Evolutionary conservation across 2,113 vertebrate species (phyloP).

Genomic region (Corydoras maculifer): DNA sequence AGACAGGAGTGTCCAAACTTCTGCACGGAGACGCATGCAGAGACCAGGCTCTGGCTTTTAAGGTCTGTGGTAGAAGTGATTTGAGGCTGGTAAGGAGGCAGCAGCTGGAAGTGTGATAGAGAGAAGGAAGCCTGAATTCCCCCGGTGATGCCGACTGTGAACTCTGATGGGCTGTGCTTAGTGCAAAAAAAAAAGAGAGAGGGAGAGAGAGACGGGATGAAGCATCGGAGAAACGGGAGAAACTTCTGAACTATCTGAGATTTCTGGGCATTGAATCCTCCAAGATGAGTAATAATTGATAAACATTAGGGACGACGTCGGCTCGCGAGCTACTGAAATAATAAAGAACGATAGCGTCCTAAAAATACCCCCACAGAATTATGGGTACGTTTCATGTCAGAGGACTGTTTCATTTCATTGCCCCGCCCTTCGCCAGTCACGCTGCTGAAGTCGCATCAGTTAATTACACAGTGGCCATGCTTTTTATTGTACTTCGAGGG

Average conservation of each 20-base stretch:
- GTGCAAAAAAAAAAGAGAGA: slow-evolving; percentile 19
- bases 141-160: slow-evolving; percentile 22
- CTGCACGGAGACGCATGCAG: too few relatives aligned
- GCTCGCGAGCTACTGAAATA: slow-evolving; percentile 23
- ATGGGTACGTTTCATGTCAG: slow-evolving; percentile 22
- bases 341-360: slow-evolving; percentile 27
- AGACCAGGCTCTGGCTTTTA: background rate
- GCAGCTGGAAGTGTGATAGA: slow-evolving; percentile 33
- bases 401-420: too few relatives aligned
- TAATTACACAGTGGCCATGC: too few relatives aligned
- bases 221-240: slow-evolving; percentile 19
- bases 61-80: background rate
- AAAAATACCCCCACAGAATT: slow-evolving; percentile 42
- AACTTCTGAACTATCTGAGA: slow-evolving; percentile 37
- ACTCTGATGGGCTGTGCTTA: slow-evolving; percentile 29
- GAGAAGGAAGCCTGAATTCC: slow-evolving; percentile 10
- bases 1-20: too few relatives aligned
- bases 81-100: slow-evolving; percentile 11
- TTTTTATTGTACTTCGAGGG: too few relatives aligned
- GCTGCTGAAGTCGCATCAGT: too few relatives aligned
- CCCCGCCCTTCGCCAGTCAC: too few relatives aligned
- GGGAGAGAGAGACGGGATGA: background rate
- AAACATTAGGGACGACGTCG: slow-evolving; percentile 38
- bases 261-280: slow-evolving; percentile 36
- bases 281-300: slow-evolving; percentile 50